Base-by-base conservation (phyloP, 2,888 invertebrate genomes). In the Lycia hirtaria region DNA sequence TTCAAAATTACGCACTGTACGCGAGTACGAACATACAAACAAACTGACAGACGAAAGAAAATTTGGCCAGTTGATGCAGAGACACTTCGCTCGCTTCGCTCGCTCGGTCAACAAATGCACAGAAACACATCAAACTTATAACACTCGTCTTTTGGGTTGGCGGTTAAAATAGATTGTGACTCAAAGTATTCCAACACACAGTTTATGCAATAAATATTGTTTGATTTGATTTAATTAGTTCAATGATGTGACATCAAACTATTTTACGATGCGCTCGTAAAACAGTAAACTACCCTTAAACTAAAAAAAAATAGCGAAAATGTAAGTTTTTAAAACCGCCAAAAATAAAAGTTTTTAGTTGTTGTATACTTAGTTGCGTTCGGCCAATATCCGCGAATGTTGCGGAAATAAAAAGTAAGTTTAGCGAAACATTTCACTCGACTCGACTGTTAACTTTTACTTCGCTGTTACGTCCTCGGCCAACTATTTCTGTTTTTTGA, bases 291-390 rank as follows among this genome's bases (percentile, higher is more conserved):
- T 14, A 24, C 14, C 14, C 14, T 6, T 0, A 7, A 5, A 17
- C 43, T 43, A 0, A 14, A 28, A 43, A 6, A 17, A 17, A 17
- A 6, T 28, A n/a, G 10, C 12, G 3, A 14, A 43, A 17, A 15
- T 19, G 26, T 43, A 17, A n/a, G 10, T 26, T 43, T n/a, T 28
- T 41, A 24, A 19, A 43, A 43, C 43, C 17, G 15, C 10, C 43
- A 28, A 43, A 26, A 43, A 28, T 28, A 43, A 43, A 43, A 43
- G 43, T 43, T 28, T 28, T 43, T 19, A 43, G 24, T 4, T 6
- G 10, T 20, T 22, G 14, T 9, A 9, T 6, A 38, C 38, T 38
- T 22, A 22, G 38, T 20, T n/a, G 38, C 38, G 12, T 12, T 20
- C 14, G 19, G 40, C 24, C 24, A 24, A 24, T 40, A 40, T 38